phyloP scores from a whole-genome alignment of 2,113 vertebrate species.

The Colistium nudipinnis region DNA sequence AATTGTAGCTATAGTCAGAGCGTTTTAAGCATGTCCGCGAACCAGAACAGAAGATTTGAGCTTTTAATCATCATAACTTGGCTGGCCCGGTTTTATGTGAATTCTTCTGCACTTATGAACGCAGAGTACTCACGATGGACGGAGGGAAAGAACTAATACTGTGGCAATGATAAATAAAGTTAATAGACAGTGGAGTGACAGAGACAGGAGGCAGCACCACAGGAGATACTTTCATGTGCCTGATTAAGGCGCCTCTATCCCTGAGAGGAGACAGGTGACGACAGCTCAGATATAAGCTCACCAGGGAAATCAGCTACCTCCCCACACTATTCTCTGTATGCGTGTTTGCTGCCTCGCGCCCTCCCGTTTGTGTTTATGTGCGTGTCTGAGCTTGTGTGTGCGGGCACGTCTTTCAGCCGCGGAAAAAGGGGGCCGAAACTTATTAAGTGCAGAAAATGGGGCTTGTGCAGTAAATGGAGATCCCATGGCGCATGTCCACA shows the following conservation, averaged over 20 bases:
- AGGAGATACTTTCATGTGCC: slow-evolving; percentile 74
- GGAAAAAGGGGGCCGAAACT: slow-evolving; percentile 67
- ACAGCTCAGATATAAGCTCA: slow-evolving; percentile 69
- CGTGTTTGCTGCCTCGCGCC: slow-evolving; percentile 54
- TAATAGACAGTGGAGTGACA: slow-evolving; percentile 56
- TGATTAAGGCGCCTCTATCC: slow-evolving; percentile 71
- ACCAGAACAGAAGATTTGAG: too few relatives aligned
- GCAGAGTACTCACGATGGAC: slow-evolving; percentile 20
- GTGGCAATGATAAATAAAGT: slow-evolving; percentile 50
- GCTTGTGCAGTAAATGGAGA: slow-evolving; percentile 70
- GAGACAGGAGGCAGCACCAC: slow-evolving; percentile 62
- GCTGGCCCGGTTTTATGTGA: background rate
- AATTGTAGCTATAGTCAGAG: too few relatives aligned
- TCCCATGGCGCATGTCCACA: slow-evolving; percentile 71
- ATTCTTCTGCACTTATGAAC: slow-evolving; percentile 4
- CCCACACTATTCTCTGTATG: slow-evolving; percentile 50
- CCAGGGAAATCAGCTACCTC: slow-evolving; percentile 76
- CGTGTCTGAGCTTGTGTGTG: slow-evolving; percentile 2
- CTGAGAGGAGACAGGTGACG: slow-evolving; percentile 65
- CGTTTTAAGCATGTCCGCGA: too few relatives aligned
- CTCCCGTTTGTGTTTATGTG: slow-evolving; percentile 32
- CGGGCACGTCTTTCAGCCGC: slow-evolving; percentile 21
- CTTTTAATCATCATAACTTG: too few relatives aligned
- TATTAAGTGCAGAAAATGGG: slow-evolving; percentile 76
- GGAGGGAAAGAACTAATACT: slow-evolving; percentile 5